Percentiles rank a stretch among this genome's conserved stretches.
Evolutionary conservation across 1,140 invertebrate species (phyloP).

Genomic region (Caenorhabditis briggsae): DNA sequence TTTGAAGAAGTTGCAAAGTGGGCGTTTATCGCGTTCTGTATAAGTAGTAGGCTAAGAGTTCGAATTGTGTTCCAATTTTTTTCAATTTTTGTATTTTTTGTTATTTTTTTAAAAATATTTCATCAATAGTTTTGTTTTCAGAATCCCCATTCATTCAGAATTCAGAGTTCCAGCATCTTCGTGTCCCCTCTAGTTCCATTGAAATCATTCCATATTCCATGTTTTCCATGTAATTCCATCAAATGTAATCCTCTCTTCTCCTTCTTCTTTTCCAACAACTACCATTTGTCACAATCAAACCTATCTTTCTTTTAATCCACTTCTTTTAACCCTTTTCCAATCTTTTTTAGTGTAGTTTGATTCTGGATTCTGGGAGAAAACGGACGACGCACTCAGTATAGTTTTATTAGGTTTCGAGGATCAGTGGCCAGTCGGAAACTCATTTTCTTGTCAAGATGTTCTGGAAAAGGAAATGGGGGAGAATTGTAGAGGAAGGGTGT

Average conservation of each 20-base stretch:
- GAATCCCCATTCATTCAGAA: neutral
- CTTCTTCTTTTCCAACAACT: neutral
- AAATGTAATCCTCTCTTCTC: conserved; percentile 16
- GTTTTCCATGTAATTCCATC: conserved; percentile 16
- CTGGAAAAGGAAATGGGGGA: neutral
- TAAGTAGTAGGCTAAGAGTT: neutral
- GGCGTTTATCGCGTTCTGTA: neutral
- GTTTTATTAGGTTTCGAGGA: conserved; percentile 3
- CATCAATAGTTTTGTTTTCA: neutral
- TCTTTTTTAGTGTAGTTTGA: conserved; percentile 21
- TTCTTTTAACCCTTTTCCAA: neutral
- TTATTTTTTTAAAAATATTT: no score
- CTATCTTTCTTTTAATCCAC: conserved; percentile 41
- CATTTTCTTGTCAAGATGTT: conserved; percentile 21
- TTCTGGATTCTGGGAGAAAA: neutral
- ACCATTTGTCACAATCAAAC: conserved; percentile 48
- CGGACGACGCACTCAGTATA: neutral
- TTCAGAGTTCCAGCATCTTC: neutral
- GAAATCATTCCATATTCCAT: neutral
- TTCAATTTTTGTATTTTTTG: neutral
- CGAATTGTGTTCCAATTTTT: neutral
- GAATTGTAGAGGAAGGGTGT: neutral
- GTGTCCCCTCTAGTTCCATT: neutral
- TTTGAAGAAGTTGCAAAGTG: neutral
- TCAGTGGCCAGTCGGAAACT: neutral